A percentile compares a stretch with the other conserved stretches of the same genome.
Evolutionary conservation across 2,888 invertebrate species (phyloP).

Genomic region (Cryptus armator): DNA sequence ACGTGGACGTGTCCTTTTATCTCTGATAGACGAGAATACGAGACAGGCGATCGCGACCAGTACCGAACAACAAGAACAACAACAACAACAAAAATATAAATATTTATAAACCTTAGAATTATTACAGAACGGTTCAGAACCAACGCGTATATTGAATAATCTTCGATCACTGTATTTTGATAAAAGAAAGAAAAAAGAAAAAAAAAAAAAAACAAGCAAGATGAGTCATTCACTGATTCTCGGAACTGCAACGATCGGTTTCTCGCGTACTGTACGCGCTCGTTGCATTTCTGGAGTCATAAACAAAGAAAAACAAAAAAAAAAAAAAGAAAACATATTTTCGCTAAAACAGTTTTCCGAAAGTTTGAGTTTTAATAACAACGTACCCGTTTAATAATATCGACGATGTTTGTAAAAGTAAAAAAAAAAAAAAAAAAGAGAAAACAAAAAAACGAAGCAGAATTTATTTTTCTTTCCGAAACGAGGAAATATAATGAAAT

Average conservation of each 20-base stretch:
- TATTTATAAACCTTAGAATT: slow-evolving; percentile 63
- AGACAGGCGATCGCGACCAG: slow-evolving; percentile 15
- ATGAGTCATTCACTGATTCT: not conserved
- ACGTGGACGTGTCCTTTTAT: slow-evolving; percentile 42
- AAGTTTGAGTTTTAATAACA: slow-evolving; percentile 67
- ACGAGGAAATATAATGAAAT: slow-evolving; percentile 71
- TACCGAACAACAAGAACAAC: slow-evolving; percentile 17
- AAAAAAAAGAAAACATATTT: slow-evolving; percentile 76
- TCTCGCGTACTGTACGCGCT: not conserved
- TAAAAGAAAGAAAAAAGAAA: slow-evolving; percentile 28
- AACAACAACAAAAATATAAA: slow-evolving; percentile 24
- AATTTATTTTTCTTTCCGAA: slow-evolving; percentile 77
- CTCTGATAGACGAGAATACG: slow-evolving; percentile 14
- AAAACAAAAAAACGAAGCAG: slow-evolving; percentile 47
- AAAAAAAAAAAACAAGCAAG: slow-evolving; percentile 32
- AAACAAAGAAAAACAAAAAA: slow-evolving; percentile 47
- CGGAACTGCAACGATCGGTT: slow-evolving; percentile 23
- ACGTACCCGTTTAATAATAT: slow-evolving; percentile 29
- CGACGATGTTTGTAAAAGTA: slow-evolving; percentile 22
- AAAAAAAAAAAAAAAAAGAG: slow-evolving; percentile 34
- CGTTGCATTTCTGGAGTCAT: slow-evolving; percentile 10
- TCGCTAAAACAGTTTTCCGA: slow-evolving; percentile 75
- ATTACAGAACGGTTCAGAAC: slow-evolving; percentile 55
- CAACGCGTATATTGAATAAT: slow-evolving; percentile 40
- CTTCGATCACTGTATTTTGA: slow-evolving; percentile 66